Evolutionary conservation across 1,140 invertebrate genomes (phyloP), one percentile per base, ranked within the genome.

Genomic region (Steinernema feltiae): DNA sequence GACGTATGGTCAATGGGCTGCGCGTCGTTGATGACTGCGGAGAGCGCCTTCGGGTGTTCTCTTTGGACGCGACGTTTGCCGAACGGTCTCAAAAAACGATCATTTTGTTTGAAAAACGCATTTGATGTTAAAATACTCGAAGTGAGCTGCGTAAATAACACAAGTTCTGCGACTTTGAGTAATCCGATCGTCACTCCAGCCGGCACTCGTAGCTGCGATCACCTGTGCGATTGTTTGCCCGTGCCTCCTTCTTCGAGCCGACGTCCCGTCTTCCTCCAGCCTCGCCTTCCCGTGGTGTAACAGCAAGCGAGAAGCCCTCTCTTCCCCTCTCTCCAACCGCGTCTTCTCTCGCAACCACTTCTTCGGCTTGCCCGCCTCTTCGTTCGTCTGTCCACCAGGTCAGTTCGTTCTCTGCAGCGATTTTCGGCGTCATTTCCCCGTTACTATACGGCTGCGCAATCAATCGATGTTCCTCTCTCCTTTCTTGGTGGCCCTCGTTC

Each of bases 391-490:
- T 27, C 53, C 53, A 21, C 24, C 53, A 63, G 53, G 53, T 63
- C 53, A 63, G 3, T n/a, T 12, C 41, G 41, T 46, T 27, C 53
- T 63, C 53, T 27, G 53, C 53, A n/a, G 53, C 53, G 53, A 27
- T 63, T 63, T 63, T 63, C 53, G 53, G 53, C 53, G 53, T 63
- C 53, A 27, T n/a, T 63, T 63, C 53, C 35, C 35, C 53, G 53
- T 27, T 63, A 63, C 53, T 63, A 63, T 63, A 63, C 53, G 53
- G 15, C 53, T 63, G 53, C 53, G 53, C 53, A 21, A 63, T 63
- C 53, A 63, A 63, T 63, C 53, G 24, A 63, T 63, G 53, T 27
- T 63, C 7, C 12, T 63, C 53, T 41, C 53, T 12, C 2, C 24
- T 21, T 21, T 63, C 53, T 63, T 7, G 35, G 53, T 63, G 15